Percentiles rank a stretch among this genome's conserved stretches.
phyloP scores from a whole-genome alignment of 2,113 vertebrate genomes.

The Leucoraja erinaceus region DNA sequence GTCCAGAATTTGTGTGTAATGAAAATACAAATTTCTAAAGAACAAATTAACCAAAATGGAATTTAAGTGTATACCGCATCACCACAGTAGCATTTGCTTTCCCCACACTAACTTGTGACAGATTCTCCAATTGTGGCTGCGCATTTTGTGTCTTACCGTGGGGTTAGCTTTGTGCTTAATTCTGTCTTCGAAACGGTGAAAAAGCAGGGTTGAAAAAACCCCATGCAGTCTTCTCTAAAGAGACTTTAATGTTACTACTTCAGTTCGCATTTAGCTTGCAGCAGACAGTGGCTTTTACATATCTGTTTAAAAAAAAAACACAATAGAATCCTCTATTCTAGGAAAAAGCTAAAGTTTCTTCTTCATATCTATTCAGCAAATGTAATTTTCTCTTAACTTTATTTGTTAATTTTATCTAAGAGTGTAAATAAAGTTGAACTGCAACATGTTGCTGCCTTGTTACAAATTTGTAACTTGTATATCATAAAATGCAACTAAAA shows the following conservation, averaged over 20 bases:
- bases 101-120: neutral
- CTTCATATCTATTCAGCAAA: neutral
- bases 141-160: neutral
- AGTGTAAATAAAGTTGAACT: neutral
- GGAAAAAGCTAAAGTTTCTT: neutral
- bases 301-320: neutral
- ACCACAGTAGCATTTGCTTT: neutral
- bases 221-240: neutral
- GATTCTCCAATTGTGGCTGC: neutral
- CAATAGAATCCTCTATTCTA: neutral
- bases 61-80: neutral
- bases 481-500: neutral
- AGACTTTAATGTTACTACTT: neutral
- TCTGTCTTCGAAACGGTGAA: neutral
- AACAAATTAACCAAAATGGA: neutral
- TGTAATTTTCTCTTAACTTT: neutral
- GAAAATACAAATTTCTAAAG: neutral
- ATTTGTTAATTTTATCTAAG: neutral
- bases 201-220: neutral
- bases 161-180: neutral
- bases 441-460: neutral
- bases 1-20: neutral
- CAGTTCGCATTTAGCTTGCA: neutral
- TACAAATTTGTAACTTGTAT: neutral
- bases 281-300: neutral